These are phyloP conservation scores for Heterotis niloticus DNA, from an alignment of 2,113 vertebrate species.

Conservation along the genomic window DNA sequence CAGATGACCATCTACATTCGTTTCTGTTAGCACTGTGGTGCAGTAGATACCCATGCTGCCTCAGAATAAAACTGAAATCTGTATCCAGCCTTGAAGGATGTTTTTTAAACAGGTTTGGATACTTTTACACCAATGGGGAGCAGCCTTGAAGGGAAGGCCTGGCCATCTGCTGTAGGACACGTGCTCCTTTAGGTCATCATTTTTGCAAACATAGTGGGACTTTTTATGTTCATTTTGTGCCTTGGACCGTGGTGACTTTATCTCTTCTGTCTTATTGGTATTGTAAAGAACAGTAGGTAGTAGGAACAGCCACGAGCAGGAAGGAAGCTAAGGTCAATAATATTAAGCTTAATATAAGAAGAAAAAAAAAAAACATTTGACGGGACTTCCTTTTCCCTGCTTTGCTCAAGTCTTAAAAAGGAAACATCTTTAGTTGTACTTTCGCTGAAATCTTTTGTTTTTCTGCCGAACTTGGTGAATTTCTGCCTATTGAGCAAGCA, in stretches of 20 bases:
- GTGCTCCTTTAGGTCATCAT: too few species aligned
- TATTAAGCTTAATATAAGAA: slow-evolving; percentile 46
- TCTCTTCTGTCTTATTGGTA: neutral
- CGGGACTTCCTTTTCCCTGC: slow-evolving; percentile 56
- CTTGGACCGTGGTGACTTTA: too few species aligned
- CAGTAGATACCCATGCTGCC: too few species aligned
- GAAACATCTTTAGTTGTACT: slow-evolving; percentile 33
- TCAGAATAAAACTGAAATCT: too few species aligned
- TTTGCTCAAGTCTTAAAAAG: slow-evolving; percentile 32
- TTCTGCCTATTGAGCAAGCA: neutral
- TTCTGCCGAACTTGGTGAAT: neutral
- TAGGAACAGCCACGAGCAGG: slow-evolving; percentile 32
- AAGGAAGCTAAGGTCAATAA: slow-evolving; percentile 50
- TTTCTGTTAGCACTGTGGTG: too few species aligned
- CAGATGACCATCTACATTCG: too few species aligned
- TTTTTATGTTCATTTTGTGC: neutral
- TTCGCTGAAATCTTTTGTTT: slow-evolving; percentile 14
- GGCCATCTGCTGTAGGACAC: too few species aligned
- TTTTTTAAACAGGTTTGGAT: too few species aligned
- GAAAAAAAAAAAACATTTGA: slow-evolving; percentile 37
- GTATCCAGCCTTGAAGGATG: too few species aligned
- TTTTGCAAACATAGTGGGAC: too few species aligned
- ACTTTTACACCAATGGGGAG: too few species aligned
- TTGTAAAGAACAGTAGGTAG: slow-evolving; percentile 29
- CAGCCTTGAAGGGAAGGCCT: too few species aligned